A percentile compares a stretch with the other conserved stretches of the same genome.
Evolutionary conservation across 2,113 vertebrate genomes (phyloP).

Genomic region (Puntigrus tetrazona): DNA sequence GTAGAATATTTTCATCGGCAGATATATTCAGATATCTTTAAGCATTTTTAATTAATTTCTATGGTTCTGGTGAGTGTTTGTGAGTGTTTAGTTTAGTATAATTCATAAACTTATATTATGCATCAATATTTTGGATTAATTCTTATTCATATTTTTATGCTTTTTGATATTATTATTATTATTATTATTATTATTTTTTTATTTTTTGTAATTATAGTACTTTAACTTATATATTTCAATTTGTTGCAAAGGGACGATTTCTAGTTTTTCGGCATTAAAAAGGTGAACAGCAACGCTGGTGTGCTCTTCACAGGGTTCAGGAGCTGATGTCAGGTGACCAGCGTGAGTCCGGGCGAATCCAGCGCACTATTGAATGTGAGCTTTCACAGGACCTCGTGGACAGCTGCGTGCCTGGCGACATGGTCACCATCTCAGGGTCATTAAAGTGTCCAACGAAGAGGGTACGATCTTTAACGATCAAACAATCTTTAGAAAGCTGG

Average conservation of each 20-base stretch:
- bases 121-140: neutral
- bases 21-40: neutral
- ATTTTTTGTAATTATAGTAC: neutral
- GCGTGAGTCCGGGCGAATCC: constrained; percentile 91
- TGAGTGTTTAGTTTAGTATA: neutral
- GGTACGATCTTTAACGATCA: constrained; percentile 75
- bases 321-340: constrained; percentile 91
- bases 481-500: neutral
- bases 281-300: neutral
- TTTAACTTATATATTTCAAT: neutral
- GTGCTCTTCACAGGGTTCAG: constrained; percentile 81
- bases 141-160: neutral
- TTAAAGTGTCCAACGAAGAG: constrained; percentile 90
- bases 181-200: neutral
- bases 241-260: too few relatives aligned
- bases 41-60: neutral
- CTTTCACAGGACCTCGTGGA: constrained; percentile 92
- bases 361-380: constrained; percentile 94
- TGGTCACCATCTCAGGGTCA: constrained; percentile 85
- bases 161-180: neutral
- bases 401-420: constrained; percentile 94
- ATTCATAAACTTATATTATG: neutral
- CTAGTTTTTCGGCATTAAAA: neutral
- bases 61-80: neutral
- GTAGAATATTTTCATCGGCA: neutral